Percentiles rank a stretch among this genome's conserved stretches.
These are phyloP conservation scores for Trichoplax adhaerens DNA, from an alignment of 37 sponge, comb jelly and placozoan genomes.

Conservation along the genomic window DNA sequence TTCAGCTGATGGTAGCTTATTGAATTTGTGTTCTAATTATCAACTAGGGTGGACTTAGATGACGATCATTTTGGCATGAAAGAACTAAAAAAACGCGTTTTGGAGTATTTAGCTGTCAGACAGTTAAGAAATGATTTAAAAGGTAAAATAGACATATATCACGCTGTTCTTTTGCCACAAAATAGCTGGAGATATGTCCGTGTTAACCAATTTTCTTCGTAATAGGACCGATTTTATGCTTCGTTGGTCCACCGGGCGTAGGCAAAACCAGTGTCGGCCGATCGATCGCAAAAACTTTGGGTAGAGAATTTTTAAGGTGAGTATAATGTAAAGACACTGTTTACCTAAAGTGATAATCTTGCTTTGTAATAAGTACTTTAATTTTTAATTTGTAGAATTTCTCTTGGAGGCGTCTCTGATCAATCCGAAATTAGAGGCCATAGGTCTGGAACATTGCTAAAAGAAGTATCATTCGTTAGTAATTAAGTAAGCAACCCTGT, in stretches of 20 bases:
- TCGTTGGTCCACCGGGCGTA: constrained; percentile 83
- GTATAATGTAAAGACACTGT: no score
- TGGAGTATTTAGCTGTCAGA: constrained; percentile 79
- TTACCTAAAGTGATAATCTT: no score
- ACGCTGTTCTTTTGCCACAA: no score
- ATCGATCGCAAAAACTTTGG: constrained; percentile 66
- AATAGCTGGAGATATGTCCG: no score
- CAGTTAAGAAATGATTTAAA: constrained; percentile 53
- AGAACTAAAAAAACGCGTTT: constrained; percentile 55
- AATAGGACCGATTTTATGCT: constrained; percentile 72
- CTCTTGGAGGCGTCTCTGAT: constrained; percentile 74
- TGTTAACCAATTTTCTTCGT: no score
- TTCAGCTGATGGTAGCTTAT: neutral
- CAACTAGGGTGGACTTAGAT: constrained; percentile 26
- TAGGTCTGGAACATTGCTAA: constrained; percentile 10
- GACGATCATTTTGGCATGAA: constrained; percentile 72
- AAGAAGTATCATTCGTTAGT: neutral
- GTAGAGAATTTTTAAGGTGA: constrained; percentile 34
- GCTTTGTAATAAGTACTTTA: no score
- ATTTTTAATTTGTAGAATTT: constrained; percentile 26
- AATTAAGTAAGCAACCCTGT: constrained; percentile 4
- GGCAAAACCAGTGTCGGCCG: constrained; percentile 78
- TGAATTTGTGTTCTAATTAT: neutral
- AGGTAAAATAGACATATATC: constrained; percentile 12
- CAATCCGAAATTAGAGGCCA: constrained; percentile 81